These are phyloP conservation scores for Synodontis membranacea DNA, from an alignment of 2,113 vertebrate genomes.

Conservation along the genomic window DNA sequence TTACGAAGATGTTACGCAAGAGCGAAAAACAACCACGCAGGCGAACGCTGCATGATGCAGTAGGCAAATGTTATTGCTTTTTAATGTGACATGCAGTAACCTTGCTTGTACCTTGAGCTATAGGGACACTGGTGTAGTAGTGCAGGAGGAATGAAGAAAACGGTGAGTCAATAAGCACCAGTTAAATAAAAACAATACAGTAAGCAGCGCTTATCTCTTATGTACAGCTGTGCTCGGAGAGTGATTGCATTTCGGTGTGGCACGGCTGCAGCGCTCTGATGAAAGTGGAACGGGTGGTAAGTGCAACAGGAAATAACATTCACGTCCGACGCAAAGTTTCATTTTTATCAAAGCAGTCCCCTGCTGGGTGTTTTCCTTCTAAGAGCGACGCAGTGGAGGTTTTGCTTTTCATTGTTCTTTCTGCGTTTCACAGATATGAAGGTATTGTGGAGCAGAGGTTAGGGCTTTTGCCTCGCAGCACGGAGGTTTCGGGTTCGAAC, in stretches of 20 bases:
- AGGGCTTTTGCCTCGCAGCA: too few species aligned
- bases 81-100: background rate
- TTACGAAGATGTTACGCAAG: too few species aligned
- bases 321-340: background rate
- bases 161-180: too few species aligned
- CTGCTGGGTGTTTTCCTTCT: background rate
- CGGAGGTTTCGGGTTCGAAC: too few species aligned
- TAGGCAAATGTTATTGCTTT: background rate
- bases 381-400: background rate
- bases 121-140: too few species aligned
- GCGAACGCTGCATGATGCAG: too few species aligned
- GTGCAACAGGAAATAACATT: background rate
- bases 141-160: too few species aligned
- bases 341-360: background rate
- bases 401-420: background rate
- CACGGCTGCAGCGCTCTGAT: background rate
- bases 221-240: background rate
- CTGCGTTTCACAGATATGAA: too few species aligned
- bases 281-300: background rate
- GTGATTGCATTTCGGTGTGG: background rate
- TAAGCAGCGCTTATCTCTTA: background rate
- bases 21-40: too few species aligned
- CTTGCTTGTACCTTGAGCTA: too few species aligned
- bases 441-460: too few species aligned
- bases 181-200: too few species aligned